These are phyloP conservation scores for Calameuta pallipes DNA, from an alignment of 2,888 invertebrate genomes.

Conservation along the genomic window DNA sequence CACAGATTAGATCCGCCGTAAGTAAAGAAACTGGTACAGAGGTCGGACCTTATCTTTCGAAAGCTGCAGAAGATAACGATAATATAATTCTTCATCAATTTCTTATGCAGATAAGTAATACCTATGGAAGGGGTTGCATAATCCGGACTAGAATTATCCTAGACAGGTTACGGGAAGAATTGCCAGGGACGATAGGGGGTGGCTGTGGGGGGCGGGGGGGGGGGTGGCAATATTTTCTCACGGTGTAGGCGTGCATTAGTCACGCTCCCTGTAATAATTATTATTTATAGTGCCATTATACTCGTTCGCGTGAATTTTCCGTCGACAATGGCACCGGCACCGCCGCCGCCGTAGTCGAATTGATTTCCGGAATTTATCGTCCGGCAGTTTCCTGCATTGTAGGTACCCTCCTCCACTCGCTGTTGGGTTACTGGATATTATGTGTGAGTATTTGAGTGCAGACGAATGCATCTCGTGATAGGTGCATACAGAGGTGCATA, in stretches of 20 bases:
- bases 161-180: neutral
- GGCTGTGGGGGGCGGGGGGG: neutral
- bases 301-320: conserved; percentile 8
- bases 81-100: no score
- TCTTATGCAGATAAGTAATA: neutral
- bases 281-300: conserved; percentile 25
- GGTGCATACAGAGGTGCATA: neutral
- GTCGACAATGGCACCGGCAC: neutral
- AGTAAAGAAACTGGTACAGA: neutral
- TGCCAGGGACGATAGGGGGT: neutral
- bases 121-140: neutral
- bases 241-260: conserved; percentile 16
- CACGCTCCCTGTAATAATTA: conserved; percentile 20
- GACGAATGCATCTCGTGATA: neutral
- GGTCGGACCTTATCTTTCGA: no score
- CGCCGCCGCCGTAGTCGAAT: conserved; percentile 4
- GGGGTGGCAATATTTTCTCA: neutral
- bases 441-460: neutral
- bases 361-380: conserved; percentile 17
- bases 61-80: no score
- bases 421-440: neutral
- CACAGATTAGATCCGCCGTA: neutral
- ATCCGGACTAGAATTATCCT: neutral
- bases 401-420: neutral
- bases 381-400: neutral